Percentiles rank a stretch among this genome's conserved stretches.
These are phyloP conservation scores for Heliconius hewitsoni DNA, from an alignment of 1,140 invertebrate species.

Conservation along the genomic window DNA sequence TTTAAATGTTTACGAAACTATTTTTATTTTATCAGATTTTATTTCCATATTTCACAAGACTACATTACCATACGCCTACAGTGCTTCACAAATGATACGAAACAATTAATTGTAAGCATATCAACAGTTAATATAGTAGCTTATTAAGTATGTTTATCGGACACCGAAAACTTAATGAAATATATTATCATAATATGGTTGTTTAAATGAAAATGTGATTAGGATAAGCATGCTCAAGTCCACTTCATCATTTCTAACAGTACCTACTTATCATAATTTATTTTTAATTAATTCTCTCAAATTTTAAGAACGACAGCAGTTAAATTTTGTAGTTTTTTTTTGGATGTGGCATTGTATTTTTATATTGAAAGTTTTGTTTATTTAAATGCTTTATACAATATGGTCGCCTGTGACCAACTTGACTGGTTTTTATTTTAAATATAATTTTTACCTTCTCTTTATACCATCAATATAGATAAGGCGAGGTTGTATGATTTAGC, in stretches of 20 bases:
- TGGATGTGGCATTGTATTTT: not conserved
- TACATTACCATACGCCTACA: not conserved
- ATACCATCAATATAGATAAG: too few species aligned
- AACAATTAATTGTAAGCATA: conserved; percentile 14
- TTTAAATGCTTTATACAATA: too few species aligned
- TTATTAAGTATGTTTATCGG: conserved; percentile 11
- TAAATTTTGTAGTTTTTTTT: not conserved
- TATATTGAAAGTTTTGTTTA: not conserved
- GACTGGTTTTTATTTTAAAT: too few species aligned
- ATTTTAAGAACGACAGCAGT: not conserved
- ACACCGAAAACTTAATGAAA: conserved; percentile 19
- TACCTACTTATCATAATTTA: not conserved
- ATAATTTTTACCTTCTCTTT: too few species aligned
- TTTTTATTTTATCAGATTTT: not conserved
- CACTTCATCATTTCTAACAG: not conserved
- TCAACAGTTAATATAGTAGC: not conserved
- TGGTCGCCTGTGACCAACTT: too few species aligned
- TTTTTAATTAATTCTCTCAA: not conserved
- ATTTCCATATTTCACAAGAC: not conserved
- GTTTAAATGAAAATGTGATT: conserved; percentile 28
- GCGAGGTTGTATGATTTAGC: too few species aligned
- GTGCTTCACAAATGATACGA: not conserved
- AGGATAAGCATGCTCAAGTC: conserved; percentile 12
- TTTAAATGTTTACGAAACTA: not conserved
- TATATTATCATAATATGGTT: conserved; percentile 20